These are phyloP conservation scores for Pentamera pediparva DNA, from an alignment of 53 echinoderm and acorn worm genomes.

Conservation along the genomic window DNA sequence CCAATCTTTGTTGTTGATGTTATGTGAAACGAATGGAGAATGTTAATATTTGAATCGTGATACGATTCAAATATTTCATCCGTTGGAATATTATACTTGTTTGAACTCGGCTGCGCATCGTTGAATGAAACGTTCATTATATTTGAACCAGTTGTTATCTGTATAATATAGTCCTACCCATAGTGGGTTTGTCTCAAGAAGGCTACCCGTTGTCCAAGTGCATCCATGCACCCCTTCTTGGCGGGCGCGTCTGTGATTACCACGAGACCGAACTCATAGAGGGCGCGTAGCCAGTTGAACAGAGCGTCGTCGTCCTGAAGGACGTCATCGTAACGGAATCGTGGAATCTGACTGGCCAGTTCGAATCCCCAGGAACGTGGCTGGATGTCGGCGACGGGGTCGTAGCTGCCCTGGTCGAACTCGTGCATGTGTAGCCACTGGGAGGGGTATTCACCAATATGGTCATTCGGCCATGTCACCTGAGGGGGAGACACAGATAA, in stretches of 20 bases:
- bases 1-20: too few species aligned
- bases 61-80: too few species aligned
- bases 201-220: conserved; percentile 57
- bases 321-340: conserved; percentile 54
- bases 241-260: conserved; percentile 50
- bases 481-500: not conserved
- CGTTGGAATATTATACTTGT: too few species aligned
- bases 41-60: too few species aligned
- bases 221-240: conserved; percentile 25
- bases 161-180: conserved; percentile 52
- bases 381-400: conserved; percentile 41
- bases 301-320: conserved; percentile 50
- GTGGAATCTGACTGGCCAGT: conserved; percentile 56
- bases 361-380: conserved; percentile 59
- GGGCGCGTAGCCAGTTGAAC: conserved; percentile 52
- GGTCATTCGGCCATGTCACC: conserved; percentile 64
- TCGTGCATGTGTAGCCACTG: conserved; percentile 51
- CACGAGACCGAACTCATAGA: conserved; percentile 51
- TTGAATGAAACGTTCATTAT: not conserved
- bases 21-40: too few species aligned
- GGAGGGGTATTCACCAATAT: conserved; percentile 41
- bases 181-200: conserved; percentile 61
- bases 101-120: not conserved
- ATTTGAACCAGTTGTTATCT: not conserved
- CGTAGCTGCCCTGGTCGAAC: conserved; percentile 50